Evolutionary conservation across 23 tunicate species (phyloP).

Genomic region (Trididemnum clinides): DNA sequence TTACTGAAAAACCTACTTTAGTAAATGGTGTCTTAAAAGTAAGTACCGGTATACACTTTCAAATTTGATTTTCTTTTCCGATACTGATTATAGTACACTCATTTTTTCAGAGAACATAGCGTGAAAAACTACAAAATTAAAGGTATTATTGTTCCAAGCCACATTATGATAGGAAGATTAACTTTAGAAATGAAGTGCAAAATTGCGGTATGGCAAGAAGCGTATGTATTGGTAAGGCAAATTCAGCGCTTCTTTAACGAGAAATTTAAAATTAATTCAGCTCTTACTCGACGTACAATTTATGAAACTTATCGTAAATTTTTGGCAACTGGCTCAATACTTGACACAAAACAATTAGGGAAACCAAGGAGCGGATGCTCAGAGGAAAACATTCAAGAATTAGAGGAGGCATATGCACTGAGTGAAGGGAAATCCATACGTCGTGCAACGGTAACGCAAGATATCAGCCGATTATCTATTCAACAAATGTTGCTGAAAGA

Average conservation of each 20-base stretch:
- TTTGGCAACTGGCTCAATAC: background rate
- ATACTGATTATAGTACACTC: background rate
- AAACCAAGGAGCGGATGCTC: no score
- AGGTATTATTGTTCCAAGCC: background rate
- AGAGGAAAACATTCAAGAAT: no score
- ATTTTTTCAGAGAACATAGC: background rate
- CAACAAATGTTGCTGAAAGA: no score
- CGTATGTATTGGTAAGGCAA: background rate
- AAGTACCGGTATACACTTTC: background rate
- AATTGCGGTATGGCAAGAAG: background rate
- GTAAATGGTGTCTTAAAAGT: background rate
- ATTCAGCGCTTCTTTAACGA: background rate
- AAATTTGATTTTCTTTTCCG: background rate
- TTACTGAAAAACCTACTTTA: no score
- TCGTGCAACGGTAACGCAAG: no score
- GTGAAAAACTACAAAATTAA: background rate
- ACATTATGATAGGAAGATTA: background rate
- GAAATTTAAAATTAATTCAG: background rate
- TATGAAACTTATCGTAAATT: background rate
- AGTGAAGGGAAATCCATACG: no score
- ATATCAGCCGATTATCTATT: no score
- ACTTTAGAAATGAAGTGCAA: background rate
- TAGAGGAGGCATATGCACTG: no score
- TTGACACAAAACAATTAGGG: background rate
- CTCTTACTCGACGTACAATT: background rate